Evolutionary conservation across 2,888 invertebrate species (phyloP).

Genomic region (Acanthosoma haemorrhoidale): DNA sequence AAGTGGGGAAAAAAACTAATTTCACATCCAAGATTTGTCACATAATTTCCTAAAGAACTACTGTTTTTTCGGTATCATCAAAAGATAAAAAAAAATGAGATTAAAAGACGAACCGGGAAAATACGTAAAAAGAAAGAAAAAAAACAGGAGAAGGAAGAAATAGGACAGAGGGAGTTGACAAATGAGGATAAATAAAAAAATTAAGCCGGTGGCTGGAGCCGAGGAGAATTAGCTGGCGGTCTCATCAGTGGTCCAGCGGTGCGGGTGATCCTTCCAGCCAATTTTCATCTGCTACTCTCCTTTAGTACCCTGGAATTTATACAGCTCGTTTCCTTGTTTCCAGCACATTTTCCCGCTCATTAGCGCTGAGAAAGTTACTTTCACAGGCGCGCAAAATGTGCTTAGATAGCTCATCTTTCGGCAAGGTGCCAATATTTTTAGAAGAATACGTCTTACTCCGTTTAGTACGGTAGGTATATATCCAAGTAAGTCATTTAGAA

Average conservation of each 20-base stretch:
- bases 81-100: background rate
- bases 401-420: too few relatives aligned
- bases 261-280: too few relatives aligned
- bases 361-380: background rate
- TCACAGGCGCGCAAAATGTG: too few relatives aligned
- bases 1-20: too few relatives aligned
- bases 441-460: too few relatives aligned
- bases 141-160: background rate
- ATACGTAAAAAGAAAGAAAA: background rate
- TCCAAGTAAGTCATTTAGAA: too few relatives aligned
- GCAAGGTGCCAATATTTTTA: too few relatives aligned
- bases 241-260: background rate
- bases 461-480: too few relatives aligned
- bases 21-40: too few relatives aligned
- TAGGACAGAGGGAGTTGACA: slow-evolving; percentile 3
- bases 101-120: background rate
- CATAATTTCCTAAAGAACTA: too few relatives aligned
- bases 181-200: slow-evolving; percentile 6
- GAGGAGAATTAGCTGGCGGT: background rate
- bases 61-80: too few relatives aligned
- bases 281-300: slow-evolving; percentile 1
- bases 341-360: background rate
- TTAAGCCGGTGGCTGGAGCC: background rate
- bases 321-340: slow-evolving; percentile 3
- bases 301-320: background rate